Base-by-base conservation (phyloP, 2,113 vertebrate species). In the Regulus satrapa region DNA sequence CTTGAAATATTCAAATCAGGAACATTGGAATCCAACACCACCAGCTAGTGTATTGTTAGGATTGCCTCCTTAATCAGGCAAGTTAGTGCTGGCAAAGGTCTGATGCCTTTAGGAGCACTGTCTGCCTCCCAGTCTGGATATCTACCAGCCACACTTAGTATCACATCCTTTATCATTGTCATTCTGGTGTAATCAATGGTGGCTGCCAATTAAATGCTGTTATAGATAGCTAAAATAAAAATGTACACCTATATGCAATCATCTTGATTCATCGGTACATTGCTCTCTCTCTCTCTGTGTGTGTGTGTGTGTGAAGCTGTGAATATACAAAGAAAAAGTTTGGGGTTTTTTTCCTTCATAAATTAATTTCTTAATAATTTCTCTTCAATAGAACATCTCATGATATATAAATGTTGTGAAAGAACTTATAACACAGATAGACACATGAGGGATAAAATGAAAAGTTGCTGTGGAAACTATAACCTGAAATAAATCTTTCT, bases 401-500 rank as follows among this genome's bases (percentile, higher is more conserved):
- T 87, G 72, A 34, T 46, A 63, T 55, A 41, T 63, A 94, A 96
- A 94, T 92, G n/a, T 95, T 97, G 63, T 91, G 95, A 96, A 88
- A 96, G 83, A 80, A 64, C 55, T 85, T 90, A 54, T 59, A 83
- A 92, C 72, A 92, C 59, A 80, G 88, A 72, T 5, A 93, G 77
- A 81, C 86, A 83, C 15, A 71, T 17, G 21, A 91, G 36, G 24
- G 34, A 73, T 52, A 88, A 89, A 94, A 95, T 69, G 61, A 91
- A 82, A 94, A 95, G 87, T 93, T 96, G 92, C 87, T 94, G 91
- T 88, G 81, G 91, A 92, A 95, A 96, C 84, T 25, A 24, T 43
- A 93, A 95, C 62, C 71, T 93, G 81, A 95, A 94, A 88, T 29
- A 90, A 88, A 31, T 85, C 62, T 89, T 63, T 75, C 54, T 85